Evolutionary conservation across 2,888 invertebrate species (phyloP).

Genomic region (Hemaris fuciformis): DNA sequence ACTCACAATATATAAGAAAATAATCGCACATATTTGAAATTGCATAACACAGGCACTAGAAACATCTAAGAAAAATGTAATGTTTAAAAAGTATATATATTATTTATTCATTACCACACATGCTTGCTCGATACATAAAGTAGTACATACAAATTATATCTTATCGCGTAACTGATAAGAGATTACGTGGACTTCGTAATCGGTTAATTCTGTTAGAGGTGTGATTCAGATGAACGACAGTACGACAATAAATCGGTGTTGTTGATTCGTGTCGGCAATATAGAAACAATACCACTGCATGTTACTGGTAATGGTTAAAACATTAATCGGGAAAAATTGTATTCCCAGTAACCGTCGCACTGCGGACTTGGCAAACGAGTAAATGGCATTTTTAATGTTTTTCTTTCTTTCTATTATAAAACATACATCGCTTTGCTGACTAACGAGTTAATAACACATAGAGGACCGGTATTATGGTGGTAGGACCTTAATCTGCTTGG

Average conservation of each 20-base stretch:
- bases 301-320: background rate
- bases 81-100: conserved; percentile 8
- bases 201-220: background rate
- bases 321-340: background rate
- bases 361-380: background rate
- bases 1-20: conserved; percentile 47
- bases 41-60: conserved; percentile 7
- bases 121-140: background rate
- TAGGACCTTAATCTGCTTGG: no score
- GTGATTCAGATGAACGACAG: background rate
- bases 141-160: background rate
- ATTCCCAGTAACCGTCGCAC: background rate
- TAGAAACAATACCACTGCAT: background rate
- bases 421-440: no score
- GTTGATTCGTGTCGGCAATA: background rate
- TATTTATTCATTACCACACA: background rate
- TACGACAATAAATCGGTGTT: background rate
- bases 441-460: background rate
- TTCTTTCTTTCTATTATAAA: background rate
- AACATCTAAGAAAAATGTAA: conserved; percentile 1
- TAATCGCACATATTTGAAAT: conserved; percentile 60
- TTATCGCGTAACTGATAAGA: conserved; percentile 7
- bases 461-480: no score
- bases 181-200: conserved; percentile 1
- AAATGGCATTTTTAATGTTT: background rate